Evolutionary conservation across 2,797 vertebrate species (phyloP).

Genomic region (Artibeus lituratus): DNA sequence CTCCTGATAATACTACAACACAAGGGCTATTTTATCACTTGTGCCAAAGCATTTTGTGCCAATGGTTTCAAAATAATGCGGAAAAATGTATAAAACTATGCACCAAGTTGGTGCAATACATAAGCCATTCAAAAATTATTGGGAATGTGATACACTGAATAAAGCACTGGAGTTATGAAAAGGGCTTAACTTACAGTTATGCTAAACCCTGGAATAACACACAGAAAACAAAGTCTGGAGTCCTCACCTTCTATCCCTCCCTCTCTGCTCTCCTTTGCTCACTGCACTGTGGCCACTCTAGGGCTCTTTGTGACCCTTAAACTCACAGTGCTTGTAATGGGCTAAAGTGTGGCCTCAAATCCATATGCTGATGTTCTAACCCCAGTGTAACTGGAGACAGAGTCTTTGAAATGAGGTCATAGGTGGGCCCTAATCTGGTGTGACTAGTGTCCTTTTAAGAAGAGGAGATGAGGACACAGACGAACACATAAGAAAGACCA

Average conservation of each 20-base stretch:
- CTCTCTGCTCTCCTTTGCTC: background rate
- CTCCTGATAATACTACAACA: background rate
- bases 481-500: background rate
- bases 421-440: too few species aligned
- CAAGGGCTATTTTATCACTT: background rate
- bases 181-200: background rate
- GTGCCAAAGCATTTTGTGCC: background rate
- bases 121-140: background rate
- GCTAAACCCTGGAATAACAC: background rate
- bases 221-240: background rate
- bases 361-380: background rate
- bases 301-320: background rate
- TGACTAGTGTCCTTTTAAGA: background rate
- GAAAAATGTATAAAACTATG: background rate
- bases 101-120: background rate
- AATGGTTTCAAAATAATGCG: background rate
- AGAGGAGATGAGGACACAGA: background rate
- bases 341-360: background rate
- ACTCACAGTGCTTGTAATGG: background rate
- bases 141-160: background rate
- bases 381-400: background rate
- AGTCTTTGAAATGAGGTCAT: background rate
- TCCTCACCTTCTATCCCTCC: background rate
- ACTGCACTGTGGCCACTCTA: fast-evolving
- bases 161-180: background rate